Evolutionary conservation across 2,113 vertebrate genomes (phyloP), one percentile per base, ranked within the genome.

Genomic region (Elachura formosa): DNA sequence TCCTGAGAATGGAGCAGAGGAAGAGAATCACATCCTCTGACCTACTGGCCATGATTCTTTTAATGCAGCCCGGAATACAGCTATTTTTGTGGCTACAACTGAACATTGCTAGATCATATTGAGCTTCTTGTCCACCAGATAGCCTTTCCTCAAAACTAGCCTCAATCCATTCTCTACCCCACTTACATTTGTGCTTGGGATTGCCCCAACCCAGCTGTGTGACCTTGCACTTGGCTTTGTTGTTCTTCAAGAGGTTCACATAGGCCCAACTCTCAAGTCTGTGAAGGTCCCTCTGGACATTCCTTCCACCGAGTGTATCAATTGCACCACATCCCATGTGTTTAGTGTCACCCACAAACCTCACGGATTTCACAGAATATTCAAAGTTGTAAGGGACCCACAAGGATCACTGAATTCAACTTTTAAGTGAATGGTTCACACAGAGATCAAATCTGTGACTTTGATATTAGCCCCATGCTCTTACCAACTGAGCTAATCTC

Each of bases 381-480:
- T 58, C 51, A 9, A 11, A 51, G 3, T 38, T 29, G 7, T 22
- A 73, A 73, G 43, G 26, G 22, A 58, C 18, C 10, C 26, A 33
- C 18, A 58, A 56, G 7, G 21, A 63, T 58, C 43, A 51, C 18
- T 51, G 15, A 49, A 24, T 43, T 43, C 33, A 38, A 3, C 45
- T 66, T 14, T 38, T 38, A 38, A 73, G 4, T 46, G n/a, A 69
- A 46, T 25, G 56, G n/a, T 34, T 48, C 7, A 9, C 34, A 31
- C 16, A 26, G 10, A 24, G 38, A 51, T 51, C 5, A 17, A 73
- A 52, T 6, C 23, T 29, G 33, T 0, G 0, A 14, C 28, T 22
- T 28, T 73, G 18, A 12, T 72, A 33, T 36, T 64, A 49, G 26
- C 19, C 23, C 28, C 33, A 29, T 25, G 45, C 33, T 74, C 45